Evolutionary conservation across 2,113 vertebrate genomes (phyloP), one percentile per base, ranked within the genome.

Genomic region (Saguinus midas): DNA sequence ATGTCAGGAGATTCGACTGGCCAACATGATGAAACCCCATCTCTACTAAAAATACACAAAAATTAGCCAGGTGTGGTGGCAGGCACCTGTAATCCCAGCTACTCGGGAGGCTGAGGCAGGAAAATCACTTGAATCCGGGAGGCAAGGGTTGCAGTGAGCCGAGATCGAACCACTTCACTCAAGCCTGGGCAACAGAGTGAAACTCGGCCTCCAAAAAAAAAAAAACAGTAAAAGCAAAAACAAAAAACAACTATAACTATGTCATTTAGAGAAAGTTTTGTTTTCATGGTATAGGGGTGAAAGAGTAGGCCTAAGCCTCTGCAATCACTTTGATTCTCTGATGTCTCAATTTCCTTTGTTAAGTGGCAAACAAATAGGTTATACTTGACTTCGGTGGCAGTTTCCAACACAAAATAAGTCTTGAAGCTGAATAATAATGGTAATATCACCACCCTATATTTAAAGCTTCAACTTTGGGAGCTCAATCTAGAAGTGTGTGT

Each of bases 401-500:
- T 87, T 87, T 75, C 78, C 43, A 88, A 88, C 35, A 85, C 14
- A 86, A 87, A 86, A 83, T 84, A 87, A 92, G 58, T 88, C 58
- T 96, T 64, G 43, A 55, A 70, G 73, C 61, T 89, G 57, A 29
- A 37, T 90, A 66, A 78, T 55, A 86, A 86, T 43, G 17, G 52
- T 52, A 66, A 58, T 57, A 84, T 45, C 9, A 55, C 27, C 20
- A 88, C 45, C 32, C 95, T 84, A 85, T 75, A 85, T 72, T 96
- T 86, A 84, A 90, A 25, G 92, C 27, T 96, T 96, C n/a, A 76
- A 79, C 21, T 55, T 86, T 8, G 85, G 78, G 48, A 89, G 75
- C 50, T 93, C 23, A 5, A 58, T 58, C 64, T 90, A 52, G 91
- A 87, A 79, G 66, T 58, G 21, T 93, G 66, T 96, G 43, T 95